Evolutionary conservation across 2,797 vertebrate species (phyloP).

Genomic region (Aeoliscus strigatus): DNA sequence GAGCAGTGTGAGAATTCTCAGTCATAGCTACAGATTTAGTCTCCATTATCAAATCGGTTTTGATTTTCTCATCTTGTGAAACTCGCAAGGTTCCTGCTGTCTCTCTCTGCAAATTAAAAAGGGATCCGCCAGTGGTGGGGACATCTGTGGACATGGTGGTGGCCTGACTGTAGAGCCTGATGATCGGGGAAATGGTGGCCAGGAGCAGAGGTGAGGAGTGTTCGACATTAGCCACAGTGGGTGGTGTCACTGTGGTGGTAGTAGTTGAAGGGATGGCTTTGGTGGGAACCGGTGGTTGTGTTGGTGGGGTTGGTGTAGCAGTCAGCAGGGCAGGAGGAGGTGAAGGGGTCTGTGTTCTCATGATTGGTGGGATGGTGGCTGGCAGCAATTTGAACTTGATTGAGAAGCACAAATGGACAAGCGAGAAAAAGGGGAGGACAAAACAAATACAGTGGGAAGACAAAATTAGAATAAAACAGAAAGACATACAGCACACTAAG

Average conservation of each 20-base stretch:
- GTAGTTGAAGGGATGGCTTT: slow-evolving; percentile 30
- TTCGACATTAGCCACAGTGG: slow-evolving; percentile 24
- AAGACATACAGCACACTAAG: slow-evolving; percentile 31
- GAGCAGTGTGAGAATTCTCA: slow-evolving; percentile 16
- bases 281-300: slow-evolving; percentile 41
- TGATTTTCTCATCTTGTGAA: slow-evolving; percentile 15
- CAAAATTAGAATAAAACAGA: slow-evolving; percentile 57
- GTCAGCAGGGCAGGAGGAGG: slow-evolving; percentile 35
- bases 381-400: slow-evolving; percentile 70
- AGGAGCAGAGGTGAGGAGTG: slow-evolving; percentile 23
- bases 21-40: slow-evolving; percentile 12
- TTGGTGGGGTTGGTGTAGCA: slow-evolving; percentile 19
- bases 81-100: slow-evolving; percentile 19
- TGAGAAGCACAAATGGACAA: slow-evolving; percentile 28
- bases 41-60: not conserved
- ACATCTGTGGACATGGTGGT: slow-evolving; percentile 13
- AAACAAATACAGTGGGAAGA: slow-evolving; percentile 46
- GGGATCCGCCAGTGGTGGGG: slow-evolving; percentile 7
- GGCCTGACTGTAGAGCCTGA: slow-evolving; percentile 30
- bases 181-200: slow-evolving; percentile 26
- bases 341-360: slow-evolving; percentile 35
- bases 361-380: slow-evolving; percentile 56
- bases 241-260: slow-evolving; percentile 22
- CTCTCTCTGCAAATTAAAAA: slow-evolving; percentile 6
- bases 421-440: slow-evolving; percentile 14